Base-by-base conservation (phyloP, 2,888 invertebrate species). In the Rosalia funebris region DNA sequence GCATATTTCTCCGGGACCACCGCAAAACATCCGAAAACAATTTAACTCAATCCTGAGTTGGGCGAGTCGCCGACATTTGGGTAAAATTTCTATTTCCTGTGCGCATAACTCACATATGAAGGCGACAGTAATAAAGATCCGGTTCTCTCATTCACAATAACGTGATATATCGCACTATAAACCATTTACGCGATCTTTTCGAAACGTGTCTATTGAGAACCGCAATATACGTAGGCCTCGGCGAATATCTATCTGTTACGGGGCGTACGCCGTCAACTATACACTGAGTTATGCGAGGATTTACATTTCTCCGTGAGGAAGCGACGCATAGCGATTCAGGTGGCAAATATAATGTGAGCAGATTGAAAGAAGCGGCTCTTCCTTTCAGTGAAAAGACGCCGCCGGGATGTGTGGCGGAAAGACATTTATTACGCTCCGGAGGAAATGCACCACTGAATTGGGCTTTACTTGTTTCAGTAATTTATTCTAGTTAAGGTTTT, bases 191-290 rank as follows among this genome's bases (percentile, higher is more conserved):
- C 50, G 11, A 20, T 50, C 37, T 50, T 50, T 50, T 39, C 4
- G 50, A 39, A 50, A 50, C 50, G 39, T 50, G 50, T 57, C 48
- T 62, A 56, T 59, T 47, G 59, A 59, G 59, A 62, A 56, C 47
- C 55, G 44, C 56, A 52, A 59, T 59, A 55, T 55, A 62, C 46
- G 48, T 9, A 19, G 32, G 48, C 16, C 17, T 36, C 48, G 17
- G 20, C 14, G 50, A 50, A 50, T 25, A 20, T 39, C 25, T 50
- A 50, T 48, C 19, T 48, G 36, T 50, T 50, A 19, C 17, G 11
- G 15, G 25, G 15, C 12, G 19, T 12, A n/a, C 4, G 19, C 32
- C 17, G 48, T 48, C 34, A 25, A 25, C 15, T 50, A 50, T 37
- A 20, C 37, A 39, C 36, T 48, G 20, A 50, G 50, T 50, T 50